Base-by-base conservation (phyloP, 2,888 invertebrate species). In the Scaptomyza tumidula region DNA sequence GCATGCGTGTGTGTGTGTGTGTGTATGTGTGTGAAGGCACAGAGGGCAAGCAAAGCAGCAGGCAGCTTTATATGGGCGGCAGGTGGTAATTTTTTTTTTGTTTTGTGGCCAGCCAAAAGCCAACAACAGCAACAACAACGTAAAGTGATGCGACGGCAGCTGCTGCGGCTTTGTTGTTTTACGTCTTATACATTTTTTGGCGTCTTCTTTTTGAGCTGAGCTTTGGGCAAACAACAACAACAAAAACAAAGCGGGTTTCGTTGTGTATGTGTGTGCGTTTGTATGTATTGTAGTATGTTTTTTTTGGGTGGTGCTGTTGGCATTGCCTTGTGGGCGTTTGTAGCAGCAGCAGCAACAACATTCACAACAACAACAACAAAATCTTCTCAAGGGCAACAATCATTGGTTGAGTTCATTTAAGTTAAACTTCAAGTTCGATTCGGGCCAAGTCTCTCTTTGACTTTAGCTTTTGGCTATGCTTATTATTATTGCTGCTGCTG, bases 41-140 rank as follows among this genome's bases (percentile, higher is more conserved):
- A 59, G 75, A 69, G 60, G 70, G 70, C 73, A 29, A 29, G 10
- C 31, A 19, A 19, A 56, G 57, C 41, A 37, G 35, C 35, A 50
- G 50, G 52, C 54, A 72, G 72, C 75, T 74, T 75, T 81, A 77
- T 87, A 88, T 90, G 90, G 89, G 90, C 87, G 89, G 89, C 90
- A 90, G 90, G 90, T 88, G 90, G 89, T 89, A 88, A 79, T 75
- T 86, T 88, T 81, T 14, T 6, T n/a, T 35, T 3, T 35, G 13
- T 14, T 10, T 84, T 71, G 33, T 80, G 79, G 86, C 88, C 67
- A 70, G 74, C 13, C 60, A 59, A 49, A 62, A 68, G 64, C 61
- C 63, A 60, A 56, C 55, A 70, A 57, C 52, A 69, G 24, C 58
- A 69, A 33, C 62, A 60, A 35, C 50, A n/a, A n/a, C n/a, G n/a